Evolutionary conservation across 2,113 vertebrate species (phyloP).

Genomic region (Grammomys dolichurus): DNA sequence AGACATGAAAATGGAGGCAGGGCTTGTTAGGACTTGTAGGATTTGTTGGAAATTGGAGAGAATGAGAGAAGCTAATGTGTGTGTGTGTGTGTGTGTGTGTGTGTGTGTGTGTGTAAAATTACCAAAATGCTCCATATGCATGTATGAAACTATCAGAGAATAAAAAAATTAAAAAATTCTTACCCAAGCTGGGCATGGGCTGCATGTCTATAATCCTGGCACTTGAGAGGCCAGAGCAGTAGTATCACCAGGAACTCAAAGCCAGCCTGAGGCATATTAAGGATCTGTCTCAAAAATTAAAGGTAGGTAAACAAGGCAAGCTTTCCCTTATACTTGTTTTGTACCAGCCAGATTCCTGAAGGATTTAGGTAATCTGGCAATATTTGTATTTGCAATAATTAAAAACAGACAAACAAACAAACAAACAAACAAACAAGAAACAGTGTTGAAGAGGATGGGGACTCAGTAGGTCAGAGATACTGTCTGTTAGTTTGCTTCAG

Average conservation of each 20-base stretch:
- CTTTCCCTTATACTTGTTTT: not conserved
- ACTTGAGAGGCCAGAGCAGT: too few species aligned
- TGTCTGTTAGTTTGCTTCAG: not conserved
- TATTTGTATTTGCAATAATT: not conserved
- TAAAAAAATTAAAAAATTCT: not conserved
- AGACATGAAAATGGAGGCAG: not conserved
- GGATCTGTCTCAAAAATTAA: not conserved
- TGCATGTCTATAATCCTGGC: not conserved
- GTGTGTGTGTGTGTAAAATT: not conserved
- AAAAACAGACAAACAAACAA: not conserved
- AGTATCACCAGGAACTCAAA: not conserved
- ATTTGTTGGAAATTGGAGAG: not conserved
- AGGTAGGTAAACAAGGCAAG: not conserved
- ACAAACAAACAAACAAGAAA: too few species aligned
- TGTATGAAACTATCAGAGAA: not conserved
- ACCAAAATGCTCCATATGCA: not conserved
- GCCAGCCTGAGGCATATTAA: not conserved
- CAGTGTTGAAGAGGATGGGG: not conserved
- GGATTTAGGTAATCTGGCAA: not conserved
- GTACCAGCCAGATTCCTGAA: not conserved
- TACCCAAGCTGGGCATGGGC: not conserved
- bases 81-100: not conserved
- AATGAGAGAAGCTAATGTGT: not conserved
- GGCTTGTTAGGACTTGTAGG: not conserved
- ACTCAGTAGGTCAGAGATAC: slow-evolving; percentile 13